Percentiles rank a stretch among this genome's conserved stretches.
These are phyloP conservation scores for Trypoxylon attenuatum DNA, from an alignment of 2,888 invertebrate genomes.

Conservation along the genomic window DNA sequence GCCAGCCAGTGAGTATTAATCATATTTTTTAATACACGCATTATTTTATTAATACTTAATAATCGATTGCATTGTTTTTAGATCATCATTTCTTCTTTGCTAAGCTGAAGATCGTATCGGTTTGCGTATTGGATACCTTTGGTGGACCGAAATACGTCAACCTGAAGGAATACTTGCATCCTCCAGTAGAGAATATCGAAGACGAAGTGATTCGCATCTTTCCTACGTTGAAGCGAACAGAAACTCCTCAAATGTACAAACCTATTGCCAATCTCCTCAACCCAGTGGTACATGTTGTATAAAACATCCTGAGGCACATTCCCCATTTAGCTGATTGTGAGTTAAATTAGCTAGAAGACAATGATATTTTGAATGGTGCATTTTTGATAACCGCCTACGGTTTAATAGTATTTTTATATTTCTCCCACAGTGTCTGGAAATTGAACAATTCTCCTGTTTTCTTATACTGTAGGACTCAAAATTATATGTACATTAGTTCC, in stretches of 20 bases:
- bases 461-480: too few species aligned
- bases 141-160: slow-evolving; percentile 85
- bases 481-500: too few species aligned
- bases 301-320: neutral
- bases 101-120: slow-evolving; percentile 83
- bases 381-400: neutral
- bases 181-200: slow-evolving; percentile 39
- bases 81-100: slow-evolving; percentile 88
- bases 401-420: neutral
- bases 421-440: neutral
- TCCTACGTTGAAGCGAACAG: neutral
- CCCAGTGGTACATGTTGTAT: slow-evolving; percentile 22
- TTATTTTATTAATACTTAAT: neutral
- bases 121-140: slow-evolving; percentile 87
- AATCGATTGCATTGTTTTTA: slow-evolving; percentile 71
- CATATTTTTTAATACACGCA: neutral
- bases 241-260: slow-evolving; percentile 1
- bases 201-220: slow-evolving; percentile 34
- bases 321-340: neutral
- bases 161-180: slow-evolving; percentile 79
- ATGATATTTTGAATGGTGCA: neutral
- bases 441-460: neutral
- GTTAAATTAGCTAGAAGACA: neutral
- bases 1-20: slow-evolving; percentile 73
- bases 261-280: slow-evolving; percentile 14